Base-by-base conservation (phyloP, 2,113 vertebrate genomes). In the cat (Felis catus) region DNA sequence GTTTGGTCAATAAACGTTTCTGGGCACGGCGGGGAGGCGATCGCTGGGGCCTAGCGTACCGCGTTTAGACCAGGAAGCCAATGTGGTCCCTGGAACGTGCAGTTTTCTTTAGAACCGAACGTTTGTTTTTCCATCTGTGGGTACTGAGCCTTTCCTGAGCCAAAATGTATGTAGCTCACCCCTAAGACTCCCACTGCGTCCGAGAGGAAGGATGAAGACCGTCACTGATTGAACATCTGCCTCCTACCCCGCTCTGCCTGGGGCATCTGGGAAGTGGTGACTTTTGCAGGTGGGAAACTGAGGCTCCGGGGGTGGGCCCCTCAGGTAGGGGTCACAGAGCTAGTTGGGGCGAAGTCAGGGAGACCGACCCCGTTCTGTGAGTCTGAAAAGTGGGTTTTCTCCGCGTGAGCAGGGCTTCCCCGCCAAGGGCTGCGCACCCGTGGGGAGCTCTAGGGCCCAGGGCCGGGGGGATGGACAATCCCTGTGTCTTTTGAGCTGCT, bases 221-320 rank as follows among this genome's bases (percentile, higher is more conserved):
- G 2, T 27, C 16, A 4, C 5, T 14, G 41, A 27, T 2, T 1
- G 55, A 3, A 5, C 18, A 7, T 19, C 18, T 0, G 14, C 41
- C 7, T 51, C 27, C 58, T 8, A 48, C 10, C 41, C 15, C 1
- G 0, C 53, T 27, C 80, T 18, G 53, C 36, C 33, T 0, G 3
- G 4, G 45, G 78, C 41, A 19, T 23, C 63, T 53, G 45, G 74
- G 63, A 36, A 23, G 23, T 7, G 23, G 39, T 14, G 58, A 13
- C 53, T 58, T 84, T 16, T 74, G n/a, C 58, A 66, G 65, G 71
- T 39, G 80, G 65, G 65, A 61, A 15, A 16, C 81, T 29, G 68
- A 78, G 71, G 33, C 68, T 48, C 45, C 16, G 48, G 29, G 48
- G 6, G n/a, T 21, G 7, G 16, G 41, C 13, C 18, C 53, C 53